Conservation (phyloP, 2,888 invertebrate species). For the Phlogophora meticulosa region DNA sequence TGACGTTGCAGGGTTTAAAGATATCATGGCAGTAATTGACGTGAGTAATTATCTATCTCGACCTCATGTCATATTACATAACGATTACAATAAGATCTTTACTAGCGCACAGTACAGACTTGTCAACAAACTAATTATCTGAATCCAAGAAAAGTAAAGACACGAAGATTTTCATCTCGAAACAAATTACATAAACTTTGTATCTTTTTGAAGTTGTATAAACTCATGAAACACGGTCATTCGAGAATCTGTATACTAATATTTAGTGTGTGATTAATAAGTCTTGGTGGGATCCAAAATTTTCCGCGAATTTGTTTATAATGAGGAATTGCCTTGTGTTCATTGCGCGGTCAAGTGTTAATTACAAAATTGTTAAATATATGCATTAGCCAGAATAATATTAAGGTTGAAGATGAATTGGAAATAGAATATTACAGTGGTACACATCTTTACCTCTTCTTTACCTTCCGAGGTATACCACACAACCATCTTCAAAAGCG, state of each 20-base stretch:
- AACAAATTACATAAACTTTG: constrained; percentile 35
- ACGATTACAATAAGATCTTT: constrained; percentile 22
- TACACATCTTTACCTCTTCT: constrained; percentile 58
- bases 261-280: constrained; percentile 49
- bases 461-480: constrained; percentile 61
- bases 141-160: constrained; percentile 24
- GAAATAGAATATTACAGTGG: not conserved
- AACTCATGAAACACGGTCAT: constrained; percentile 58
- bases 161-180: constrained; percentile 20
- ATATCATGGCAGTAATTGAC: not conserved
- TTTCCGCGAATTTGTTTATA: constrained; percentile 43
- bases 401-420: constrained; percentile 9
- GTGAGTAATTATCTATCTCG: constrained; percentile 9
- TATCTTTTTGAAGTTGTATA: constrained; percentile 44
- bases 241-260: constrained; percentile 35
- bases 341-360: constrained; percentile 11
- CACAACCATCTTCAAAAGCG: constrained; percentile 63
- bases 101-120: constrained; percentile 5
- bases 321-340: constrained; percentile 32
- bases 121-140: constrained; percentile 50
- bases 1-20: constrained; percentile 7
- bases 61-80: constrained; percentile 16
- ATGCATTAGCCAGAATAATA: constrained; percentile 9
- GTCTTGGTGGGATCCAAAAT: constrained; percentile 30
- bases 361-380: constrained; percentile 34